Conservation (phyloP, 1,140 invertebrate species). For the Agrilus planipennis region DNA sequence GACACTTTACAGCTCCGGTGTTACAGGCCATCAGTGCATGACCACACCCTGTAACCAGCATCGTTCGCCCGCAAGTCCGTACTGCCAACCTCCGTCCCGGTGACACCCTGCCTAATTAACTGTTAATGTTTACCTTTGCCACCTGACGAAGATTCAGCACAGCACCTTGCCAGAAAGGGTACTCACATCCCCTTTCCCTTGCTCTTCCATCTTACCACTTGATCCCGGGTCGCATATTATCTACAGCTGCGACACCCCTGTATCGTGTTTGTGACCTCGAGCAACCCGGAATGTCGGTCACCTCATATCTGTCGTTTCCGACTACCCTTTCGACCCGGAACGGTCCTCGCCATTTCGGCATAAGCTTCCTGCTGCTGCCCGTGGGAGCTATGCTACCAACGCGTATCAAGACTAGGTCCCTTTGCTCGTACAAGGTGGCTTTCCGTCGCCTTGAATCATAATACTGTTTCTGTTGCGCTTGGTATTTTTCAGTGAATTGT, state of each 20-base stretch:
- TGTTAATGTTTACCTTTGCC: no score
- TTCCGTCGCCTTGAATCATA: conserved; percentile 7
- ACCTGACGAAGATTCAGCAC: no score
- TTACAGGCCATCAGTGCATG: no score
- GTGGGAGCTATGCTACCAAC: not conserved
- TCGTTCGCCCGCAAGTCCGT: no score
- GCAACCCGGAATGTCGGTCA: not conserved
- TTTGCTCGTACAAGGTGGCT: not conserved
- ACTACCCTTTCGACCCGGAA: not conserved
- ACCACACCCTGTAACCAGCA: no score
- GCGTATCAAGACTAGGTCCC: not conserved
- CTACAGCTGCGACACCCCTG: not conserved
- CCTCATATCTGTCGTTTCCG: not conserved
- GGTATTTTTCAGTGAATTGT: conserved; percentile 5
- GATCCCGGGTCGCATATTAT: not conserved
- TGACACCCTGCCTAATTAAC: no score
- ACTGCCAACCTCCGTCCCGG: no score
- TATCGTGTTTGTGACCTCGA: not conserved
- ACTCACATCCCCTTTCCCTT: no score
- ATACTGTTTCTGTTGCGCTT: conserved; percentile 7
- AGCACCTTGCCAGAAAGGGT: no score
- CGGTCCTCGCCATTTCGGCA: conserved; percentile 4
- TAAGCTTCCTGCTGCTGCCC: conserved; percentile 1
- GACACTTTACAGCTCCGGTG: no score
- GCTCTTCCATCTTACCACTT: no score